These are phyloP conservation scores for Podarcis muralis DNA, from an alignment of 2,113 vertebrate species.

Conservation along the genomic window DNA sequence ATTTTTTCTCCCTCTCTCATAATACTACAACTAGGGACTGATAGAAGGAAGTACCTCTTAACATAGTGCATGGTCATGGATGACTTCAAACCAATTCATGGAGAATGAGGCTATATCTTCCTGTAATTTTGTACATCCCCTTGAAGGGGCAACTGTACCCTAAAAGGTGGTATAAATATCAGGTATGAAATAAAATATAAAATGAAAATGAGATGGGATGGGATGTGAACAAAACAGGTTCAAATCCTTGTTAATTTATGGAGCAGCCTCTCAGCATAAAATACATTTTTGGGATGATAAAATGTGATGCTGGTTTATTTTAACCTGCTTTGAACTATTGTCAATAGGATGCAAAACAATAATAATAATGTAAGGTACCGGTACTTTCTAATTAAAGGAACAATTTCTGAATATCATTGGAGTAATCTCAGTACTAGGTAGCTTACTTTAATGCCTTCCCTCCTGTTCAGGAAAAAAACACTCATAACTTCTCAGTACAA, in stretches of 20 bases:
- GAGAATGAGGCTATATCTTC: too few relatives aligned
- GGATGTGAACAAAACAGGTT: neutral
- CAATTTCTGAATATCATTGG: neutral
- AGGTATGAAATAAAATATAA: neutral
- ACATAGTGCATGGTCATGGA: neutral
- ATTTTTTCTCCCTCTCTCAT: too few relatives aligned
- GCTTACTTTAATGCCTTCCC: neutral
- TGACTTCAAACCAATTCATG: neutral
- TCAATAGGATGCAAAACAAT: neutral
- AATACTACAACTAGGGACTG: neutral
- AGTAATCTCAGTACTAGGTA: neutral
- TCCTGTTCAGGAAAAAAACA: conserved; percentile 18
- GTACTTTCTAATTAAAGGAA: neutral
- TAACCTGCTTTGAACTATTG: neutral
- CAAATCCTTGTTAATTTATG: neutral
- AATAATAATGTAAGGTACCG: neutral
- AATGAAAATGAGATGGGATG: neutral
- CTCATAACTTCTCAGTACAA: conserved; percentile 15
- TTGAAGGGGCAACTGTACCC: too few relatives aligned
- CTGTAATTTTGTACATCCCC: too few relatives aligned
- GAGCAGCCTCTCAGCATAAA: neutral
- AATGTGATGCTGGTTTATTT: neutral
- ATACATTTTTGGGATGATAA: neutral
- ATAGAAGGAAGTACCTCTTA: neutral
- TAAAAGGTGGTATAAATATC: neutral